Base-by-base conservation (phyloP, 2,888 invertebrate species). In the Deilephila elpenor region DNA sequence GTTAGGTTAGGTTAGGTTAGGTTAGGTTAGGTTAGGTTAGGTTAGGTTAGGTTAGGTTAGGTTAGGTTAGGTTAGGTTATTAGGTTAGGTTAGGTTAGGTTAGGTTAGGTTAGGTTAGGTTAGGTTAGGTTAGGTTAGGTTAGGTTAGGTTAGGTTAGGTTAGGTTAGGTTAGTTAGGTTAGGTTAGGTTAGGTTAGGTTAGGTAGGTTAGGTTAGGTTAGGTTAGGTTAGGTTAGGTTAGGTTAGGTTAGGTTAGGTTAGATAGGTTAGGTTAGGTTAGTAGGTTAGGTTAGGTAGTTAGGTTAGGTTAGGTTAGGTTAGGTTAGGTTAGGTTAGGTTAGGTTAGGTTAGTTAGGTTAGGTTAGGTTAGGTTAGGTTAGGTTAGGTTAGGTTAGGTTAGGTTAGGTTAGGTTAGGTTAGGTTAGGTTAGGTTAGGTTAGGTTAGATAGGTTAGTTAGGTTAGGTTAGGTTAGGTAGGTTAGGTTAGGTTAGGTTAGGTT, bases 11-110 rank as follows among this genome's bases (percentile, higher is more conserved):
- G 59, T 59, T 59, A 59, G 59, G 59, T 59, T 59, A 59, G 59
- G 59, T 59, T 59, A 73, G 76, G 74, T 59, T 76, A 76, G 76
- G 75, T 75, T 75, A 75, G 76, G 75, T 76, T 76, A 76, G 76
- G 76, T 76, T 59, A 59, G 59, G 59, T 59, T 59, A 59, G 59
- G 59, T 76, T 75, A 75, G 76, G 75, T 75, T 74, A 74, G 53
- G 53, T 53, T 59, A 59, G 59, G 59, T 59, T 59, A 59, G 59
- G 59, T 59, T 59, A 76, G 76, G 76, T 76, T 76, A 76, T 77
- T 75, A 76, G 25, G 25, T 25, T 25, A 25, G 25, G 25, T 25
- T 25, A 25, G 25, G 75, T 77, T 75, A 76, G 77, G 75, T 77
- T 75, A 76, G 77, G 71, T 71, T 71, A 71, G 71, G 71, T 71